Percentiles rank a stretch among this genome's conserved stretches.
Evolutionary conservation across 2,113 vertebrate species (phyloP).

Genomic region (Setophaga petechia): DNA sequence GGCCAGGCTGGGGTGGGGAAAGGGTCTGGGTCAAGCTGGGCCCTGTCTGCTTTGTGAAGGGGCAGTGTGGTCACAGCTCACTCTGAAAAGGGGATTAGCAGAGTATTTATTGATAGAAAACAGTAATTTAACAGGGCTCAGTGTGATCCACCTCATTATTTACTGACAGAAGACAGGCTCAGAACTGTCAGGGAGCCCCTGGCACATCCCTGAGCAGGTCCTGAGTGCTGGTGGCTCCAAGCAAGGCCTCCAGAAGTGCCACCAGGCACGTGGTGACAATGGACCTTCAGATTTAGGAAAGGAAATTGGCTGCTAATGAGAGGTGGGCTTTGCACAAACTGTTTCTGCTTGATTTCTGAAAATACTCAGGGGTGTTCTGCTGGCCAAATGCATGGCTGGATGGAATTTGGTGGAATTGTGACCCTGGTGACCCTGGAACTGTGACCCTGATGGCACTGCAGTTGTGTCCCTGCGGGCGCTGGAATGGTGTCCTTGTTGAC

Average conservation of each 20-base stretch:
- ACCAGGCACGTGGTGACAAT: no score
- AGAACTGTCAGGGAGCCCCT: background rate
- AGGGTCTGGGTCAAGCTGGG: background rate
- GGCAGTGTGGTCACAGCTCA: background rate
- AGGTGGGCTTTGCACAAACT: background rate
- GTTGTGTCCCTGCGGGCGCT: rapidly evolving
- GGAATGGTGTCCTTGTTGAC: no score
- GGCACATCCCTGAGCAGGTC: rapidly evolving
- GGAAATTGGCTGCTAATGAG: background rate
- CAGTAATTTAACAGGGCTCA: background rate
- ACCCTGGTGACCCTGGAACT: no score
- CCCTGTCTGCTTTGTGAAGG: background rate
- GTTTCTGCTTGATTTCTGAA: background rate
- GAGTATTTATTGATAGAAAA: background rate
- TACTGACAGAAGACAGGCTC: background rate
- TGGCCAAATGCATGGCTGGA: background rate
- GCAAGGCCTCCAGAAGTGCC: background rate
- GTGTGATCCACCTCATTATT: background rate
- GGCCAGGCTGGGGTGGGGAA: background rate
- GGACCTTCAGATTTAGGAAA: background rate
- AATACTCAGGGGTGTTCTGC: background rate
- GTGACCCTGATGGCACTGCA: no score
- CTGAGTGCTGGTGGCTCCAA: background rate
- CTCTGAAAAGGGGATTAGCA: no score
- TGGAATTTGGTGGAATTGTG: background rate